Base-by-base conservation (phyloP, 2,888 invertebrate species). In the Drosophila mulleri region DNA sequence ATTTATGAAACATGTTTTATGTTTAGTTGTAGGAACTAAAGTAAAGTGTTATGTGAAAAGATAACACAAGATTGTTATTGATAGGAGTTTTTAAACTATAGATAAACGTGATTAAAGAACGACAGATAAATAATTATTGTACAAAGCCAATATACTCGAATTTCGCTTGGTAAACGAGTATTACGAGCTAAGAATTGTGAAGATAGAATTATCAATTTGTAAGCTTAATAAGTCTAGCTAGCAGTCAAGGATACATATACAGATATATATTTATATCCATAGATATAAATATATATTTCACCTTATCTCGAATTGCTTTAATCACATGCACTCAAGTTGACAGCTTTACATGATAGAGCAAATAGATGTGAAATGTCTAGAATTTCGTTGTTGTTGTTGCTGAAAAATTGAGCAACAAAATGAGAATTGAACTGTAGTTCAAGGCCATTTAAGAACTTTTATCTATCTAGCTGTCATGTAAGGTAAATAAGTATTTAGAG, bases 341-440 rank as follows among this genome's bases (percentile, higher is more conserved):
- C 86, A 83, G 78, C 50, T 86, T 82, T 66, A 83, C 52, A 48
- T 50, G 53, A 70, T 32, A 12, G 41, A 45, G 59, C 45, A 78
- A 80, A 78, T 67, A 70, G 14, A 47, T 72, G 47, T 58, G 56
- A 63, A 48, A 65, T 56, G 12, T 52, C 56, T 23, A 18, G 18
- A 26, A 9, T 4, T 47, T 8, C 8, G 29, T 29, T 14, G 12
- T 44, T 26, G 9, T 9, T 16, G 12, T 20, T 47, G 26, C 2
- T 26, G 9, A 32, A 52, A 69, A 52, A 35, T 62, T 37, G 20
- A 48, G 65, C 68, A 81, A 69, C 58, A 7, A 41, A 64, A 69
- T 60, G 39, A n/a, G 16, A 62, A 59, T 81, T 89, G 79, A 83
- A 83, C 89, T 61, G 37, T 7, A 26, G 87, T 78, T 86, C 83